Percentiles rank a stretch among this genome's conserved stretches.
These are phyloP conservation scores for Myotis vivesi DNA, from an alignment of 2,797 vertebrate species.

Conservation along the genomic window DNA sequence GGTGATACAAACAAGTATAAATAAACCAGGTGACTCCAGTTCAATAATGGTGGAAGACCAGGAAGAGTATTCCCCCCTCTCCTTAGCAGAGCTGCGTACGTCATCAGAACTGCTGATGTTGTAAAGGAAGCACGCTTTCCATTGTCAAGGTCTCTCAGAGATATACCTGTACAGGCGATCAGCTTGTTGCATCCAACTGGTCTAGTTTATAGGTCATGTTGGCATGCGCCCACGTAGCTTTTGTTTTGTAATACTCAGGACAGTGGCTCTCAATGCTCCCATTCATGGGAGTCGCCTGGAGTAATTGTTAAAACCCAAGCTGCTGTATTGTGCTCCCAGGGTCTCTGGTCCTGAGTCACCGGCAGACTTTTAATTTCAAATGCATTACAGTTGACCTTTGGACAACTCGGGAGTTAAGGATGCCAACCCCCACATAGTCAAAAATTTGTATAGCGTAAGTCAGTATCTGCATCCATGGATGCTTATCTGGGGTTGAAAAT, in stretches of 20 bases:
- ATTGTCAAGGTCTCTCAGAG: background rate
- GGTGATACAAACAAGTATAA: constrained; percentile 23
- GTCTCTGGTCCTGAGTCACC: background rate
- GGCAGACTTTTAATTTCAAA: background rate
- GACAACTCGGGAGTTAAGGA: background rate
- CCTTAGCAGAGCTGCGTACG: background rate
- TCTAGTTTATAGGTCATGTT: background rate
- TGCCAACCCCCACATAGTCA: background rate
- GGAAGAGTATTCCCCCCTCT: background rate
- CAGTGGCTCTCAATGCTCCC: background rate
- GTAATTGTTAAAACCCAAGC: background rate
- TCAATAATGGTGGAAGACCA: background rate
- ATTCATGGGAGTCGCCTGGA: background rate
- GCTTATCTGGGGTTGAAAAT: background rate
- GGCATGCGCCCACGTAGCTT: background rate
- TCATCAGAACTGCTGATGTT: background rate
- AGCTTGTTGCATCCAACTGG: background rate
- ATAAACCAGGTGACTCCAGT: background rate
- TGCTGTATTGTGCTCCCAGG: background rate
- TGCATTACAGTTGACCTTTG: background rate
- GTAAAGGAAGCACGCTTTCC: background rate
- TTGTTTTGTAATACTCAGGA: background rate
- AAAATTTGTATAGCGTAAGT: background rate
- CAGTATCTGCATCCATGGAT: background rate
- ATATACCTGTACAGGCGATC: background rate